These are phyloP conservation scores for Nyctereutes procyonoides DNA, from an alignment of 2,113 vertebrate genomes.

Conservation along the genomic window DNA sequence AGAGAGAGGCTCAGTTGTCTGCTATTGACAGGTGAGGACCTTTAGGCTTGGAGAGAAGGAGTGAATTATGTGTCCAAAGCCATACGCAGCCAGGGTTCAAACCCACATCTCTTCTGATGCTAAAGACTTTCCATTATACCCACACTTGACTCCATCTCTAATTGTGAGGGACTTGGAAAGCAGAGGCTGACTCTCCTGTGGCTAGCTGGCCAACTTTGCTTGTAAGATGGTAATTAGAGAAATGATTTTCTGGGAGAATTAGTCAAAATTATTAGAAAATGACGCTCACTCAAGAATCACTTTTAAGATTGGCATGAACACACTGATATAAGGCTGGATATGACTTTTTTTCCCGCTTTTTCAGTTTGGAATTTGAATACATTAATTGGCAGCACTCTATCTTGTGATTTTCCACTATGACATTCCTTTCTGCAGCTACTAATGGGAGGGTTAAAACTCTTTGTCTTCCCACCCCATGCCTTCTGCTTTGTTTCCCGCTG, in stretches of 20 bases:
- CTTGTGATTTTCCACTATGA: neutral
- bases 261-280: neutral
- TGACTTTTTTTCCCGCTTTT: neutral
- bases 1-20: neutral
- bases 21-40: neutral
- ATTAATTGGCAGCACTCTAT: neutral
- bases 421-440: neutral
- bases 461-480: neutral
- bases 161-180: neutral
- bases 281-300: neutral
- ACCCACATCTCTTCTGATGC: neutral
- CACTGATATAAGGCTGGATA: neutral
- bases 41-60: neutral
- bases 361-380: neutral
- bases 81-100: neutral
- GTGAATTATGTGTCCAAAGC: neutral
- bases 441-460: neutral
- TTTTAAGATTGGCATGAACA: neutral
- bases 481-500: neutral
- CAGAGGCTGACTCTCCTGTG: neutral
- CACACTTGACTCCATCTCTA: neutral
- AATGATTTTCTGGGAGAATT: conserved; percentile 22
- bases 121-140: neutral
- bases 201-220: neutral
- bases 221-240: neutral